A percentile compares a stretch with the other conserved stretches of the same genome.
Conservation (phyloP, 2,113 vertebrate genomes). For the Hylia prasina region DNA sequence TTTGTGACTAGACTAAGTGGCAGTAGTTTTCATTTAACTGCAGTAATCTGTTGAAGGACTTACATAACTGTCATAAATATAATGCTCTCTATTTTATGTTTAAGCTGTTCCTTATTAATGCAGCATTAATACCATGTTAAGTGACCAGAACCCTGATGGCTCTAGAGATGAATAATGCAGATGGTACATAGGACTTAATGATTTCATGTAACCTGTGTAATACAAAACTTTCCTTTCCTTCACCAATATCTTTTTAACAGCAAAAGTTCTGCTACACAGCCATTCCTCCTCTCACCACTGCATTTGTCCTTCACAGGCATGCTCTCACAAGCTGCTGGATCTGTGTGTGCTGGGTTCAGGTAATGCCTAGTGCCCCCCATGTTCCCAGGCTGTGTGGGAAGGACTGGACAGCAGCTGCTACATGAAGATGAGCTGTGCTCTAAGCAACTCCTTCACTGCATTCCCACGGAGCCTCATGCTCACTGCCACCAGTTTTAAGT, state of each 20-base stretch:
- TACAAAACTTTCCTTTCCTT: not conserved
- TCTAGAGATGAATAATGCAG: not conserved
- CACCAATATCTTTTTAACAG: not conserved
- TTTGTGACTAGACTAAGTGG: constrained; percentile 40
- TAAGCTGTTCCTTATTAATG: constrained; percentile 6
- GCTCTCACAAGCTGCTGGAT: not conserved
- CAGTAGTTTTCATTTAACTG: constrained; percentile 32
- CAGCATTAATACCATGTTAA: not conserved
- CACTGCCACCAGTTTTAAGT: not conserved
- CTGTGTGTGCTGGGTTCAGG: not conserved
- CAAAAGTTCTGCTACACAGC: not conserved
- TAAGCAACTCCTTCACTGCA: not conserved
- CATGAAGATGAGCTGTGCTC: fast-evolving
- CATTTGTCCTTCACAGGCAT: not conserved
- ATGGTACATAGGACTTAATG: not conserved
- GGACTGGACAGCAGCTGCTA: fast-evolving
- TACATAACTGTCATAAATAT: not conserved
- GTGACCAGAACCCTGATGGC: not conserved
- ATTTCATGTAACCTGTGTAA: not conserved
- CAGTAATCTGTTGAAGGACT: constrained; percentile 47
- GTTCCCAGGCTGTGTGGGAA: not conserved
- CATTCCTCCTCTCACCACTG: not conserved
- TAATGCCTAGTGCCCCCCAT: not conserved
- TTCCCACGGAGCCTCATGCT: not conserved
- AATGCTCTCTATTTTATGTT: not conserved